Percentiles rank a stretch among this genome's conserved stretches.
Evolutionary conservation across 2,113 vertebrate genomes (phyloP).

Genomic region (Plotosus lineatus): DNA sequence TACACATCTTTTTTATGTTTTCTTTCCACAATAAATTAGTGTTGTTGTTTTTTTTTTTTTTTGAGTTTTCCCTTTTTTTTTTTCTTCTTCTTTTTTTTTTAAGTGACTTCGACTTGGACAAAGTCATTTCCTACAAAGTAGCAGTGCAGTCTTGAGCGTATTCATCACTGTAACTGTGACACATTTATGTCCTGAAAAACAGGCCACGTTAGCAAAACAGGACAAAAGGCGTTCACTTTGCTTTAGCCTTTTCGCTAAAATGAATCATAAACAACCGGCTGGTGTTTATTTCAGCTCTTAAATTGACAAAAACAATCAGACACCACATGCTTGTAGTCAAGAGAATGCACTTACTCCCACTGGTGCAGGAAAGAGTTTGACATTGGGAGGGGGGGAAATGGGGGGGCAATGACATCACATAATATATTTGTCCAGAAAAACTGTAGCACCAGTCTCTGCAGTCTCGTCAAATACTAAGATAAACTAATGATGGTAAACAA

Average conservation of each 20-base stretch:
- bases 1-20: conserved; percentile 13
- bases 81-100: background rate
- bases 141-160: background rate
- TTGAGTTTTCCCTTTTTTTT: no score
- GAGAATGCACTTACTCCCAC: no score
- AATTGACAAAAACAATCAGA: conserved; percentile 17
- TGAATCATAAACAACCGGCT: conserved; percentile 15
- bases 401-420: no score
- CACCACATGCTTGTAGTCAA: background rate
- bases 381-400: no score
- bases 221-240: background rate
- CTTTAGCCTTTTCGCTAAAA: background rate
- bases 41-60: background rate
- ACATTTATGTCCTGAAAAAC: conserved; percentile 20
- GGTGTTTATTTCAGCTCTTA: conserved; percentile 22
- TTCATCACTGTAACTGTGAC: conserved; percentile 3
- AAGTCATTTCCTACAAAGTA: conserved; percentile 10
- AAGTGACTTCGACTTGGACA: conserved; percentile 23
- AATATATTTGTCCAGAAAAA: no score
- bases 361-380: no score
- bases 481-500: no score
- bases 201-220: conserved; percentile 19
- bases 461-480: no score
- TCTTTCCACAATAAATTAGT: conserved; percentile 2
- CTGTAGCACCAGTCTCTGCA: no score